Evolutionary conservation across 2,113 vertebrate species (phyloP).

Genomic region (Tapirus terrestris): DNA sequence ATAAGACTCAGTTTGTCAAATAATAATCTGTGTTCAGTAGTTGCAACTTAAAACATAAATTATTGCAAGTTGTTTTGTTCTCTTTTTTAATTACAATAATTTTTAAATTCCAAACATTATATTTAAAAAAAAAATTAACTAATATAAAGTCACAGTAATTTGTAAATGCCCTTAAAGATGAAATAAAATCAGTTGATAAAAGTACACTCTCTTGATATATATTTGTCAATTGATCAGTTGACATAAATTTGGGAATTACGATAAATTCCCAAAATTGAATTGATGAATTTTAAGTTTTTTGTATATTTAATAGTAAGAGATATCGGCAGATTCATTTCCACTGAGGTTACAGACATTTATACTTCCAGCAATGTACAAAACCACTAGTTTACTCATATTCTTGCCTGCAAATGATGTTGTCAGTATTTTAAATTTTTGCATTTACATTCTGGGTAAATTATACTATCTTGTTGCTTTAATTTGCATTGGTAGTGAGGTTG

Average conservation of each 20-base stretch:
- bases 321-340: not conserved
- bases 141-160: not conserved
- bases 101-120: not conserved
- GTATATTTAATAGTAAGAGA: not conserved
- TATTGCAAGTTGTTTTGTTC: not conserved
- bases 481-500: not conserved
- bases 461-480: not conserved
- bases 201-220: not conserved
- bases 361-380: not conserved
- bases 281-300: not conserved
- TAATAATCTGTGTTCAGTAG: not conserved
- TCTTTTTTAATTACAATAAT: not conserved
- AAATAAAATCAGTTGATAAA: no score
- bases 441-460: not conserved
- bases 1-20: not conserved
- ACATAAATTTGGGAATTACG: no score
- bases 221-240: not conserved
- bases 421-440: not conserved
- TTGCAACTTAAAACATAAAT: not conserved
- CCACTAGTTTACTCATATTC: not conserved
- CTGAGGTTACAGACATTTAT: not conserved
- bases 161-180: not conserved
- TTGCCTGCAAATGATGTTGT: not conserved
- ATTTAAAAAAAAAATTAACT: conserved; percentile 8
- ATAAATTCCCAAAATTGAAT: not conserved